Evolutionary conservation across 2,113 vertebrate genomes (phyloP).

Genomic region (Eonycteris spelaea): DNA sequence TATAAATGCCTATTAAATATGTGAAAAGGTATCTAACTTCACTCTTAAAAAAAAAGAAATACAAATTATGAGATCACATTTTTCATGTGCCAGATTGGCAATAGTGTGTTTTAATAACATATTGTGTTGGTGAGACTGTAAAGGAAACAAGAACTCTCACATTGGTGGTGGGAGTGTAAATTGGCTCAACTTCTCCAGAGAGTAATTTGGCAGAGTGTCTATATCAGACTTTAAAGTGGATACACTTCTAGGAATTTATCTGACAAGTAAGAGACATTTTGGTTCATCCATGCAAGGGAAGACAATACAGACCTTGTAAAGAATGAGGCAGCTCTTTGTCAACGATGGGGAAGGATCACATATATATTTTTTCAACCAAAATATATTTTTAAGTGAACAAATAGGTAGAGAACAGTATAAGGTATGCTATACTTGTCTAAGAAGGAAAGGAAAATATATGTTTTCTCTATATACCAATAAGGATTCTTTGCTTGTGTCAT

Average conservation of each 20-base stretch:
- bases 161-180: not conserved
- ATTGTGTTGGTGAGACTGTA: not conserved
- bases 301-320: not conserved
- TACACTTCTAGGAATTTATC: not conserved
- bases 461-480: not conserved
- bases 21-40: slow-evolving; percentile 5
- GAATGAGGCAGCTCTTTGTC: not conserved
- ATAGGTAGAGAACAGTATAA: not conserved
- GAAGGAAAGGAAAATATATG: not conserved
- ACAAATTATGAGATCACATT: not conserved
- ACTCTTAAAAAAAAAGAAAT: not conserved
- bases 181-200: not conserved
- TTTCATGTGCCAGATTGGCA: not conserved
- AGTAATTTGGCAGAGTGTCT: not conserved
- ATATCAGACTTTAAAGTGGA: not conserved
- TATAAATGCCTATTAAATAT: not conserved
- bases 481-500: not conserved
- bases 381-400: slow-evolving; percentile 13
- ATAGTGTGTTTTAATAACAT: not conserved
- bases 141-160: not conserved
- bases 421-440: not conserved
- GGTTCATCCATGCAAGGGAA: not conserved
- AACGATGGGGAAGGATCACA: not conserved
- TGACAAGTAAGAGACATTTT: slow-evolving; percentile 12
- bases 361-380: not conserved